Percentiles rank a stretch among this genome's conserved stretches.
Conservation (phyloP, 2,113 vertebrate genomes). For the Arenaria interpres region DNA sequence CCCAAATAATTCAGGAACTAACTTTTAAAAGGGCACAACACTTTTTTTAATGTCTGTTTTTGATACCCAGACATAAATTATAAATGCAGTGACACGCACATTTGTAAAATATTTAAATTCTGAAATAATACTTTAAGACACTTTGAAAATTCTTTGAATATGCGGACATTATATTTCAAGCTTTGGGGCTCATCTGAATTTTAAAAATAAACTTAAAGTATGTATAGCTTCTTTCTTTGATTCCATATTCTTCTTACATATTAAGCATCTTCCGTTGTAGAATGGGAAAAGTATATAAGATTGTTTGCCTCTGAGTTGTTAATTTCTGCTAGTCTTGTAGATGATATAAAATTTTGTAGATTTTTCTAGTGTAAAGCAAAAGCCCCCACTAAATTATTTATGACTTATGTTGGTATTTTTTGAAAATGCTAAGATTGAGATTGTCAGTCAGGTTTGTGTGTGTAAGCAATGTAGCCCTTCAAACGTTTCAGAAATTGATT, state of each 20-base stretch:
- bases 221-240: neutral
- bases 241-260: neutral
- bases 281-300: neutral
- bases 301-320: neutral
- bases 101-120: neutral
- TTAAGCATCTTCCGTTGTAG: neutral
- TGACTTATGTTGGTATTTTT: neutral
- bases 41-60: neutral
- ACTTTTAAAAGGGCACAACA: neutral
- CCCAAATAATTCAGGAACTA: neutral
- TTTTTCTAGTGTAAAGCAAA: neutral
- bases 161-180: neutral
- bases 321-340: neutral
- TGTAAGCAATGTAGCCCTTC: neutral
- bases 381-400: neutral
- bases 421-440: neutral
- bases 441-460: neutral
- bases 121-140: neutral
- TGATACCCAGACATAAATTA: neutral
- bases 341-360: neutral
- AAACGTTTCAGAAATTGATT: neutral
- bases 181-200: neutral
- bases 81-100: neutral
- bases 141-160: neutral
- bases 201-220: neutral